Evolutionary conservation across 2,113 vertebrate species (phyloP), one percentile per base, ranked within the genome.

Genomic region (Hypanus sabinus): DNA sequence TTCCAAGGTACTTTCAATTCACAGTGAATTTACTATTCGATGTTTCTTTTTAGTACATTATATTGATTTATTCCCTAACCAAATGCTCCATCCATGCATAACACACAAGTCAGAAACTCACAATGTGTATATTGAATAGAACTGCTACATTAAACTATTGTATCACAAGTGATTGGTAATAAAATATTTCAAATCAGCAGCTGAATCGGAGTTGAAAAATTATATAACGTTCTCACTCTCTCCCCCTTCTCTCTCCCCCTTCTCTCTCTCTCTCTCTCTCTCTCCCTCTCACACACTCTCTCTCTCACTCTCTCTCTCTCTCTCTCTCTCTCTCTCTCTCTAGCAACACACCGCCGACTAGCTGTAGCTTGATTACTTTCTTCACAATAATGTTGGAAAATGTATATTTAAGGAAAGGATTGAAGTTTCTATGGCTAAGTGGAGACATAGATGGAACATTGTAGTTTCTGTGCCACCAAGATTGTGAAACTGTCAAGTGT

Each of bases 401-500:
- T 73, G 22, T 71, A 71, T 5, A 46, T 33, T 92, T 73, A 38
- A 92, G 57, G 46, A 71, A 27, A 16, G 68, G 68, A 92, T 22
- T 27, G 36, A 92, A 92, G 33, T 36, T 92, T 92, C 71, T 92
- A 92, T 71, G 36, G 65, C 20, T 38, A 92, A 92, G 65, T 92
- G 36, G 65, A 73, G 90, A 71, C 90, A 71, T 71, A 71, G 90
- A 92, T 92, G 33, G 33, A 92, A 73, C 90, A 92, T 33, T 71
- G 24, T 92, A 38, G 65, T 70, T 92, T 36, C 68, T 71, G n/a
- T 92, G 68, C 90, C 70, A 68, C 36, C 46, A 18, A 92, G 90
- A 92, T 38, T 71, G 68, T 71, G 68, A 71, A 92, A 92, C 65
- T 92, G 65, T 92, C 90, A 71, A 73, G 65, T 92, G 90, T 92